These are phyloP conservation scores for Hafferia zeledoni DNA, from an alignment of 2,797 vertebrate genomes.

Conservation along the genomic window DNA sequence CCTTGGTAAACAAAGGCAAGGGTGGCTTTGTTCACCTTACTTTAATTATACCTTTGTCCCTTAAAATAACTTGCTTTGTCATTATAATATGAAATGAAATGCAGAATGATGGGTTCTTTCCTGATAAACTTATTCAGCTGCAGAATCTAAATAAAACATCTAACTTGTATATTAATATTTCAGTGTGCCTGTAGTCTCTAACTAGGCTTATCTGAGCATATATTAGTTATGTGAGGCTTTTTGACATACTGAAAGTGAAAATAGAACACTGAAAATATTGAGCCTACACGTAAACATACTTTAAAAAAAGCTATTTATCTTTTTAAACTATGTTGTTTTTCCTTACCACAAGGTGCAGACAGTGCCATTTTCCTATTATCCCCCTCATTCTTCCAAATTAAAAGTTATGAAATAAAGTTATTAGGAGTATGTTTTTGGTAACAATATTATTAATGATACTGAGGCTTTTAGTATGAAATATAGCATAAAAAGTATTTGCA, in stretches of 20 bases:
- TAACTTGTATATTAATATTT: constrained; percentile 2
- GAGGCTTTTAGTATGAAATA: not conserved
- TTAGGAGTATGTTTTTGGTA: not conserved
- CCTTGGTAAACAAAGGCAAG: constrained; percentile 53
- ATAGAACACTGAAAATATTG: not conserved
- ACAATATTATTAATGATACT: not conserved
- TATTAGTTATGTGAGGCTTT: not conserved
- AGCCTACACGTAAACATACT: accelerated
- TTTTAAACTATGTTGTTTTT: not conserved
- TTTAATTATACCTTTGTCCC: constrained; percentile 42
- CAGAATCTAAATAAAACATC: not conserved
- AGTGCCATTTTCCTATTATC: not conserved
- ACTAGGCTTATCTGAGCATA: not conserved
- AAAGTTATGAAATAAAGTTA: not conserved
- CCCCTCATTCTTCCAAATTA: not conserved
- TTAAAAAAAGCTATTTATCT: not conserved
- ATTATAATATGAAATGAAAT: not conserved
- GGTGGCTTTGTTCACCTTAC: constrained; percentile 49
- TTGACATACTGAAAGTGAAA: not conserved
- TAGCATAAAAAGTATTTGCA: not conserved
- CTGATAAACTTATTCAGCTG: not conserved
- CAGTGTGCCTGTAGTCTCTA: not conserved
- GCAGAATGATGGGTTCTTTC: not conserved
- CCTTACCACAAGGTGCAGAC: not conserved
- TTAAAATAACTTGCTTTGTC: constrained; percentile 51